Conservation (phyloP, 2,113 vertebrate genomes). For the Myiozetetes cayanensis region DNA sequence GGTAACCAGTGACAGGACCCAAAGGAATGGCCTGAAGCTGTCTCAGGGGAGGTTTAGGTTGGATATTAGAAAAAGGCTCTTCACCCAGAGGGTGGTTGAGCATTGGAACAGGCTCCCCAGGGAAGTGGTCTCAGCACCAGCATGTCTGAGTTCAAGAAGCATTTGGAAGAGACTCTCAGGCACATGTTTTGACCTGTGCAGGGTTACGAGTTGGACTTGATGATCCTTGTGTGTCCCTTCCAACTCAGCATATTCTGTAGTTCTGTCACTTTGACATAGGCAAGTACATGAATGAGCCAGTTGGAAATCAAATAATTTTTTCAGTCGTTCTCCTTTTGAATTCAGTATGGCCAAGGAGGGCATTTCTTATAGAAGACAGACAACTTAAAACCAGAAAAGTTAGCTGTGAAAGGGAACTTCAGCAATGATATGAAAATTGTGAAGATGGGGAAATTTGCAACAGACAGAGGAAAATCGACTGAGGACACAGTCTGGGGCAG, state of each 20-base stretch:
- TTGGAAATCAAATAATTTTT: neutral
- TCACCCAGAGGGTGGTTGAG: neutral
- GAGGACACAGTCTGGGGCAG: neutral
- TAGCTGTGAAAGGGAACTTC: neutral
- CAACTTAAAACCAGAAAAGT: neutral
- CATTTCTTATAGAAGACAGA: neutral
- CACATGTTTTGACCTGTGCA: neutral
- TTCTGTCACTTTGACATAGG: neutral
- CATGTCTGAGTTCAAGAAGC: neutral
- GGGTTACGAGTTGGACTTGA: neutral
- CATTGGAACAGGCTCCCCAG: neutral
- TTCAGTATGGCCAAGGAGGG: neutral
- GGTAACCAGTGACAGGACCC: neutral
- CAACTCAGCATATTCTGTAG: neutral
- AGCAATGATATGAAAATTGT: neutral
- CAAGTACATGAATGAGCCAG: neutral
- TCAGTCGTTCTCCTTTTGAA: neutral
- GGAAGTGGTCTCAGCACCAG: neutral
- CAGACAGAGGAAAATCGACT: neutral
- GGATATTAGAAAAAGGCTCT: neutral
- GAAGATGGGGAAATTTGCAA: neutral
- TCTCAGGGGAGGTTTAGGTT: neutral
- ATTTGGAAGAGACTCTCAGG: neutral
- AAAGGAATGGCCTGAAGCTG: neutral
- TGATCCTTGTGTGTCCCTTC: neutral